Conservation (phyloP, 2,888 invertebrate species). For the Zaprionus obscuricornis region DNA sequence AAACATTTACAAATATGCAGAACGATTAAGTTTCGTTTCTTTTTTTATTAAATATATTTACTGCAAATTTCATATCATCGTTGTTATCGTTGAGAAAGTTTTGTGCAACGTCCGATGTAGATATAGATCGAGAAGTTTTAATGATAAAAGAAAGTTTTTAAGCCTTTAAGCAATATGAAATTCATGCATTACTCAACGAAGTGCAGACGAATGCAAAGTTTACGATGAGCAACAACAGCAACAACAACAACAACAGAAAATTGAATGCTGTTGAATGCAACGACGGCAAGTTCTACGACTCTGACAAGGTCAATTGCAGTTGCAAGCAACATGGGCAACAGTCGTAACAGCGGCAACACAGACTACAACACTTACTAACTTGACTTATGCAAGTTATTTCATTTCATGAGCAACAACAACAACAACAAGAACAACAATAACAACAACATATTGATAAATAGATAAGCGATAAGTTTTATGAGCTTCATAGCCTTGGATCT, state of each 20-base stretch:
- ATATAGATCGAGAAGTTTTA: constrained; percentile 11
- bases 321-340: too few relatives aligned
- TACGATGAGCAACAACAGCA: too few relatives aligned
- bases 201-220: too few relatives aligned
- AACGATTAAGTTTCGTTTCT: background rate
- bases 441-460: constrained; percentile 56
- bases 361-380: too few relatives aligned
- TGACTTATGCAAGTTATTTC: constrained; percentile 40
- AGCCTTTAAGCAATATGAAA: too few relatives aligned
- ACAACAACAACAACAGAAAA: too few relatives aligned
- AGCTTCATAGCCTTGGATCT: constrained; percentile 38
- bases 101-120: too few relatives aligned
- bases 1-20: background rate
- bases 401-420: constrained; percentile 7
- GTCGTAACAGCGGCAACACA: too few relatives aligned
- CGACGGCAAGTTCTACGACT: too few relatives aligned
- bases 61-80: background rate
- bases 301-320: constrained; percentile 35
- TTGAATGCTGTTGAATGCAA: too few relatives aligned
- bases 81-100: constrained; percentile 29
- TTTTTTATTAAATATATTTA: constrained; percentile 16
- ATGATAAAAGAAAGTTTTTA: constrained; percentile 17
- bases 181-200: background rate
- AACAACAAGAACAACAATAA: constrained; percentile 4
- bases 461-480: constrained; percentile 64